Evolutionary conservation across 92 coral and sea anemone species (phyloP), one percentile per base, ranked within the genome.

Genomic region (Porites cylindrica): DNA sequence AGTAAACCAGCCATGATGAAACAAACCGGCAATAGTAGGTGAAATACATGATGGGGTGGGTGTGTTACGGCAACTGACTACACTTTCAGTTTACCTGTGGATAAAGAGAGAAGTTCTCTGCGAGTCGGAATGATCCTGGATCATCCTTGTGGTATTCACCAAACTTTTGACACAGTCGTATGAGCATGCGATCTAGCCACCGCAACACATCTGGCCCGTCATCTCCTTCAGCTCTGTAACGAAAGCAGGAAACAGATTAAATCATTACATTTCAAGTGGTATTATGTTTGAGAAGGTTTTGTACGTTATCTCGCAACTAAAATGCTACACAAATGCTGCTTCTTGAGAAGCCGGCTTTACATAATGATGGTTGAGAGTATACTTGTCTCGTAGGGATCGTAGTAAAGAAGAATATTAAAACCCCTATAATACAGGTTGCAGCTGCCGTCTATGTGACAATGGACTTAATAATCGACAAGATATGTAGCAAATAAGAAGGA

Each of bases 131-230:
- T 9, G 99, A 96, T 80, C 90, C 90, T 0, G 97, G 93, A 79
- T 96, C 99, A 81, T 96, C 99, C 86, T 95, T 95, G 70, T 95
- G 90, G 80, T 95, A 96, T 83, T 96, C 99, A 72, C 99, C 99
- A 92, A 96, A 96, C 84, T 96, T 96, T 93, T 96, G 99, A 85
- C 99, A 96, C 67, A 96, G 90, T 77, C 99, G 93, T 73, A 96
- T 96, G 67, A 96, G 93, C 99, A 96, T 96, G 79, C 99, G 93
- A 81, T 96, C 99, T 10, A 96, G 89, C 99, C 99, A 96, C n/a
- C 99, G 91, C 2, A 96, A 89, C 51, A 96, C 99, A 83, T 96
- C 99, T 47, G 99, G 99, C 8, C 99, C 99, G 59, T 96, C 99
- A 62, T 96, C 99, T 1, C 98, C 95, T 81, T 96, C 99, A 62